These are phyloP conservation scores for Porites lobata DNA, from an alignment of 92 coral and sea anemone species.

Conservation along the genomic window DNA sequence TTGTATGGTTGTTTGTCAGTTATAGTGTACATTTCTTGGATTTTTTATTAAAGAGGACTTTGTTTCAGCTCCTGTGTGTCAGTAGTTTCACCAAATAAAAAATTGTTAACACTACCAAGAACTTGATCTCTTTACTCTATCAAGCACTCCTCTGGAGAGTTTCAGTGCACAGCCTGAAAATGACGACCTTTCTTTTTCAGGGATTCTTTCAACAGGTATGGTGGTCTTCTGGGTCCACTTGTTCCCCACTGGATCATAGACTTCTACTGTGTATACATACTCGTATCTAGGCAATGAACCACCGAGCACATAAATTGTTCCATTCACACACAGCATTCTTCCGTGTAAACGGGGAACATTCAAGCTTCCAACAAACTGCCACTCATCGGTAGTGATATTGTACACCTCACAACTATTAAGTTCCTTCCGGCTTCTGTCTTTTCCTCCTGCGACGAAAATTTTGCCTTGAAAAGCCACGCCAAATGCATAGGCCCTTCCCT, in stretches of 20 bases:
- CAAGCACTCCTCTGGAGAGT: neutral
- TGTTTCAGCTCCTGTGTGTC: too few relatives aligned
- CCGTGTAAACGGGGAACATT: neutral
- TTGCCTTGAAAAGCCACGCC: slow-evolving; percentile 15
- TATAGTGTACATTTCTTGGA: too few relatives aligned
- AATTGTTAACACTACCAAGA: too few relatives aligned
- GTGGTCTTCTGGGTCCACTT: slow-evolving; percentile 19
- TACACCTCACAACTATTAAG: neutral
- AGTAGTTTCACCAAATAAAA: too few relatives aligned
- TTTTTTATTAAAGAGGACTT: too few relatives aligned
- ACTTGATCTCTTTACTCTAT: too few relatives aligned
- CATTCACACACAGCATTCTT: neutral
- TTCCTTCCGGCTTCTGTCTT: neutral
- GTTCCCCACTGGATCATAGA: neutral
- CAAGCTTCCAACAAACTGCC: neutral
- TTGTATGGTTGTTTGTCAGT: too few relatives aligned
- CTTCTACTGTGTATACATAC: neutral
- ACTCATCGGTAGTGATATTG: neutral
- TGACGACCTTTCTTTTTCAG: too few relatives aligned
- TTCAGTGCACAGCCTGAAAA: slow-evolving; percentile 5
- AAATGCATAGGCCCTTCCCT: neutral
- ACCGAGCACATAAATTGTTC: neutral
- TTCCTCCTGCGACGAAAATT: slow-evolving; percentile 15
- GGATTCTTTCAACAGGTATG: neutral
- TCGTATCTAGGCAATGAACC: neutral